Percentiles rank a stretch among this genome's conserved stretches.
Evolutionary conservation across 2,888 invertebrate species (phyloP).

Genomic region (Endotricha flammealis): DNA sequence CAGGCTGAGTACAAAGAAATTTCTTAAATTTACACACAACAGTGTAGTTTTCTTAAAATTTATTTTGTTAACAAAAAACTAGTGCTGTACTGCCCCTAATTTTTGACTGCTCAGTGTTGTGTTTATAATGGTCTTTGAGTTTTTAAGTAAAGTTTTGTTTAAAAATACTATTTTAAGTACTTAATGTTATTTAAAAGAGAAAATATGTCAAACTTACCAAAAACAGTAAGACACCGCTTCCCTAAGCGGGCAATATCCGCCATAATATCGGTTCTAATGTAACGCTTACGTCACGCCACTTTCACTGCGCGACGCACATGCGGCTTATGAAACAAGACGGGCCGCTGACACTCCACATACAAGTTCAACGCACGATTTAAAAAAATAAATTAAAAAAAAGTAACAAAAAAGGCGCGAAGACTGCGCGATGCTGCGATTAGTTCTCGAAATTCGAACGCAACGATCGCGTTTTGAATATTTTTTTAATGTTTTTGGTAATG

Average conservation of each 20-base stretch:
- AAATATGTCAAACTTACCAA: slow-evolving; percentile 64
- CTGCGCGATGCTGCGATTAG: slow-evolving; percentile 20
- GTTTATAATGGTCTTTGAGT: too few relatives aligned
- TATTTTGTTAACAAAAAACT: too few relatives aligned
- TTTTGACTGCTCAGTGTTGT: too few relatives aligned
- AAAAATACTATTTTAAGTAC: too few relatives aligned
- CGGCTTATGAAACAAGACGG: slow-evolving; percentile 54
- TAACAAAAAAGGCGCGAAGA: slow-evolving; percentile 21
- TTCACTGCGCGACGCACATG: slow-evolving; percentile 58
- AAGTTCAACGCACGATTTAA: slow-evolving; percentile 55
- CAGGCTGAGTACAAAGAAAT: too few relatives aligned
- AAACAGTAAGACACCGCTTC: slow-evolving; percentile 58
- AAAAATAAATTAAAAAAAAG: slow-evolving; percentile 32
- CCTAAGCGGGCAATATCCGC: slow-evolving; percentile 60
- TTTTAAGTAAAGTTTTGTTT: too few relatives aligned
- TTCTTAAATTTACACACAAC: too few relatives aligned
- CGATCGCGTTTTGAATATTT: slow-evolving; percentile 33
- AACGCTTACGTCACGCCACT: slow-evolving; percentile 71
- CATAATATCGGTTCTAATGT: slow-evolving; percentile 64
- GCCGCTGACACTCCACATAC: slow-evolving; percentile 48
- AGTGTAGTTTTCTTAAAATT: too few relatives aligned
- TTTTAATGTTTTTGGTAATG: slow-evolving; percentile 47
- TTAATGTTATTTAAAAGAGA: too few relatives aligned
- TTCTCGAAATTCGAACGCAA: slow-evolving; percentile 29
- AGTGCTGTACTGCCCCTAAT: too few relatives aligned